Evolutionary conservation across 2,797 vertebrate genomes (phyloP).

Genomic region (Cyprinodon diabolis): DNA sequence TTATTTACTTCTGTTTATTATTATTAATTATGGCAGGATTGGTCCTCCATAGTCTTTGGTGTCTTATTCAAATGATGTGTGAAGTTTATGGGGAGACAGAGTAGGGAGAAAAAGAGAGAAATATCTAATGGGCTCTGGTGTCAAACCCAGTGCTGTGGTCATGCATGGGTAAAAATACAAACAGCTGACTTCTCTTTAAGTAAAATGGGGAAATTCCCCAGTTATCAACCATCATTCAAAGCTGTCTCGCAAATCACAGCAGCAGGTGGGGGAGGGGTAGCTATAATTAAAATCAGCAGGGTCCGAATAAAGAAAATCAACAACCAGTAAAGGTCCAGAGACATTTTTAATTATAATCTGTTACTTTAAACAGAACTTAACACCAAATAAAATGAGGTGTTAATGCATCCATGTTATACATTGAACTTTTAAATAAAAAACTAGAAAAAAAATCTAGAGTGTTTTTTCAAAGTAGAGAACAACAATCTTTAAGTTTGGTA

Average conservation of each 20-base stretch:
- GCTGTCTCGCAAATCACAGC: not conserved
- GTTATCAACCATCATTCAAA: not conserved
- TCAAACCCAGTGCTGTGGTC: slow-evolving; percentile 11
- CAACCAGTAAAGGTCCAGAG: no score
- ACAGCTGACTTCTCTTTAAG: not conserved
- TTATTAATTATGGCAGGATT: no score
- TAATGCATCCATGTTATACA: no score
- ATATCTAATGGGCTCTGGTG: slow-evolving; percentile 42
- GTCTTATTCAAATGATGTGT: slow-evolving; percentile 39
- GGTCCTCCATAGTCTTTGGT: not conserved
- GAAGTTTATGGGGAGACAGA: slow-evolving; percentile 28
- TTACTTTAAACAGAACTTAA: no score
- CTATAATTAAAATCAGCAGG: not conserved
- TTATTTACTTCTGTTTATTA: no score
- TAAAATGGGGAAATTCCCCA: not conserved
- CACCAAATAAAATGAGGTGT: no score
- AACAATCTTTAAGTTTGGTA: no score
- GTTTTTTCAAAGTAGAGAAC: no score
- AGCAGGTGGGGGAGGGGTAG: not conserved
- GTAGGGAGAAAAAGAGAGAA: slow-evolving; percentile 5
- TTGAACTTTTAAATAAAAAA: no score
- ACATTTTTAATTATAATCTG: no score
- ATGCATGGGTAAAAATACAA: not conserved
- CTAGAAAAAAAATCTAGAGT: no score
- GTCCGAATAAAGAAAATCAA: no score